Evolutionary conservation across 2,113 vertebrate genomes (phyloP), one percentile per base, ranked within the genome.

Genomic region (Panthera leo): DNA sequence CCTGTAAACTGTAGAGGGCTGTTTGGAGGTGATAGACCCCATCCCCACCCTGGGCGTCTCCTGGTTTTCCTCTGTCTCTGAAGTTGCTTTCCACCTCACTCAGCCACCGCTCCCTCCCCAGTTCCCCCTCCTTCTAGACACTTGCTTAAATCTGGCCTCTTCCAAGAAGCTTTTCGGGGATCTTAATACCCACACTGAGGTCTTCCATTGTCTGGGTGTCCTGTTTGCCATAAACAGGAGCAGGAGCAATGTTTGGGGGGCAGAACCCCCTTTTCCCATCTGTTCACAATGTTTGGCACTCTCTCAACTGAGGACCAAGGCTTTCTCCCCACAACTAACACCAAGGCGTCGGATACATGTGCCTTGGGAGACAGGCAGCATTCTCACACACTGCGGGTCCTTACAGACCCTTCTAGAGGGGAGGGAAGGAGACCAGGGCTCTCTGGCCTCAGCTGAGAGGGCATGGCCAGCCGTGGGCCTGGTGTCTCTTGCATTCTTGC

Each of bases 291-390:
- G 21, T 68, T 80, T 39, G 53, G 25, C 25, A 23, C 42, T 58
- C 87, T 85, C 88, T 83, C 68, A 23, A 3, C 8, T 15, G 65
- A 90, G 18, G 65, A 45, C 29, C 31, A 75, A 82, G 76, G 5
- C 11, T 48, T 51, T 68, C 55, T 87, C 87, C 21, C 25, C 48
- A 63, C 16, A 18, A 16, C 61, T n/a, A 39, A 58, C 63, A 39
- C 16, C 2, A 7, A 65, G 65, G 19, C 39, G 75, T 88, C 12
- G 6, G 23, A 39, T 5, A 25, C 14, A 2, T 0, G 1, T 23
- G 48, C 39, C 10, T 29, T 11, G 75, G 39, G 45, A 70, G 25
- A 27, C 21, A 34, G 27, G 16, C 7, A 82, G 51, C 23, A 27
- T 31, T 42, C 10, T 70, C 51, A n/a, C 53, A n/a, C 6, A 16